Evolutionary conservation across 2,113 vertebrate species (phyloP).

Genomic region (Coturnix japonica): DNA sequence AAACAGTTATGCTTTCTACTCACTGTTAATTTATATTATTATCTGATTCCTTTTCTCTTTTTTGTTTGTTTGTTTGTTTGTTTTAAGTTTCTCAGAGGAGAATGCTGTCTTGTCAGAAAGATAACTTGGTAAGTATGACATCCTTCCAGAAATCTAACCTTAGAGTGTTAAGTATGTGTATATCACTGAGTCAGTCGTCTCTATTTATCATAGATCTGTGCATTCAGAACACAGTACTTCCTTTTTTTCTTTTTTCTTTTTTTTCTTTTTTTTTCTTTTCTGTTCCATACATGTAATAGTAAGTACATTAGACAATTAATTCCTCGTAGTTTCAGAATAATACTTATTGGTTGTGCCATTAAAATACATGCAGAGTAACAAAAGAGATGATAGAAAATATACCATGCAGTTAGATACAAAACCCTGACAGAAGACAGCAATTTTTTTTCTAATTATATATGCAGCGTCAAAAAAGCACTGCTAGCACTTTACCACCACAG

Average conservation of each 20-base stretch:
- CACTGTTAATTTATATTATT: slow-evolving; percentile 8
- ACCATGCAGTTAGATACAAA: slow-evolving; percentile 53
- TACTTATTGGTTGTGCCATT: slow-evolving; percentile 6
- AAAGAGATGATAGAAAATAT: slow-evolving; percentile 31
- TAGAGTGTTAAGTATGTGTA: slow-evolving; percentile 17
- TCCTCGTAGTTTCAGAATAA: not conserved
- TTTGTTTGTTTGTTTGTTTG: not conserved
- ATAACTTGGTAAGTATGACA: not conserved
- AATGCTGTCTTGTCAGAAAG: slow-evolving; percentile 8
- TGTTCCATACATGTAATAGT: not conserved
- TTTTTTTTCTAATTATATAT: slow-evolving; percentile 70
- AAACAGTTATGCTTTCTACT: slow-evolving; percentile 23
- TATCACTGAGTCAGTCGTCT: not conserved
- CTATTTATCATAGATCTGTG: not conserved
- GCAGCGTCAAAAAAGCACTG: slow-evolving; percentile 63
- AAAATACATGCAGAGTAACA: slow-evolving; percentile 32
- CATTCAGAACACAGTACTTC: not conserved
- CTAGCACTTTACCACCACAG: slow-evolving; percentile 62
- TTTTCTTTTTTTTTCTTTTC: not conserved
- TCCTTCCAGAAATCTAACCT: not conserved
- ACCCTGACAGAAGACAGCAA: slow-evolving; percentile 57
- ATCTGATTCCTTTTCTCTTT: not conserved
- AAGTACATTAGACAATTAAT: not conserved
- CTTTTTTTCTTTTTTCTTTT: not conserved
- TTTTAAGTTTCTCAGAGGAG: not conserved